Percentiles rank a stretch among this genome's conserved stretches.
Conservation (phyloP, 2,797 vertebrate genomes). For the Iguana delicatissima region DNA sequence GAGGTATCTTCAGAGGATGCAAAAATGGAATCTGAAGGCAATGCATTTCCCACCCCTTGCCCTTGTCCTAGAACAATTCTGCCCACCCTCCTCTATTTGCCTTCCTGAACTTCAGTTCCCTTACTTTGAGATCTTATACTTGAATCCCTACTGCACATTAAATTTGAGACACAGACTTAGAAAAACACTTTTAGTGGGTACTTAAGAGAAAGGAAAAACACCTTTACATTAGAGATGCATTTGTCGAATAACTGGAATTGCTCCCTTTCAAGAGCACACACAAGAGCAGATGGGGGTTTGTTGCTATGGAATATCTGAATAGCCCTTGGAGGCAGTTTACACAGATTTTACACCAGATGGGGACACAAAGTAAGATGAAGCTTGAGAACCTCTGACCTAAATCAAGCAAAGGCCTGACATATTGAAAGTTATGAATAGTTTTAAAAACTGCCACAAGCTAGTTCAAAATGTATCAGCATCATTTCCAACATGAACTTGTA, state of each 20-base stretch:
- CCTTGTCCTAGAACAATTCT: background rate
- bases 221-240: background rate
- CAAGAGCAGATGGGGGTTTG: background rate
- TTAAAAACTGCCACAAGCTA: background rate
- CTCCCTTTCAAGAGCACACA: background rate
- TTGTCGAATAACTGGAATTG: background rate
- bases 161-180: background rate
- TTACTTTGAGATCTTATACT: background rate
- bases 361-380: too few relatives aligned
- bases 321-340: background rate
- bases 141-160: background rate
- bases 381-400: background rate
- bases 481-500: background rate
- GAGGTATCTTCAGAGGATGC: too few relatives aligned
- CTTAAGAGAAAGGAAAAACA: background rate
- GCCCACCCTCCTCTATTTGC: background rate
- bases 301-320: background rate
- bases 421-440: background rate
- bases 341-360: background rate
- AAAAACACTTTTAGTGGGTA: background rate
- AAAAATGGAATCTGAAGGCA: too few relatives aligned
- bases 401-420: background rate
- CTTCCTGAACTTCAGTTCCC: background rate
- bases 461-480: too few relatives aligned
- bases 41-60: too few relatives aligned